Percentiles rank a stretch among this genome's conserved stretches.
Conservation (phyloP, 2,888 invertebrate genomes). For the Candidula unifasciata region DNA sequence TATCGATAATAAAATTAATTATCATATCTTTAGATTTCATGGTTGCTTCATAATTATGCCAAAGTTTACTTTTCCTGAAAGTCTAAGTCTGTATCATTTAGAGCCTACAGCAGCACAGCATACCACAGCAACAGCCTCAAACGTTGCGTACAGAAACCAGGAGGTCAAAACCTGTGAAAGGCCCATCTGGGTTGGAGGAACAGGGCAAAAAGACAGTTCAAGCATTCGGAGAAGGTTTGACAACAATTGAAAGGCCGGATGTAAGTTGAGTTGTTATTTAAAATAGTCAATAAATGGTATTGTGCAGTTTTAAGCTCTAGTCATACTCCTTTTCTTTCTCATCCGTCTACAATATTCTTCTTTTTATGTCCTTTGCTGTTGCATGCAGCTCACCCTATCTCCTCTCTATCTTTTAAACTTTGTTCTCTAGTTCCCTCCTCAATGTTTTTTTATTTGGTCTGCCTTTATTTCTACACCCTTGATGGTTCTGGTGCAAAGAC, state of each 20-base stretch:
- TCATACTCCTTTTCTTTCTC: background rate
- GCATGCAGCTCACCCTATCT: too few species aligned
- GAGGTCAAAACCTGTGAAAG: background rate
- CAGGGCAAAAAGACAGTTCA: slow-evolving; percentile 30
- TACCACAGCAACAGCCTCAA: background rate
- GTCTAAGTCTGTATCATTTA: slow-evolving; percentile 47
- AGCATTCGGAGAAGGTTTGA: slow-evolving; percentile 61
- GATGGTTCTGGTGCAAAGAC: too few species aligned
- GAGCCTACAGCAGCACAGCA: slow-evolving; percentile 14
- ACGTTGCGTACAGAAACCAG: background rate
- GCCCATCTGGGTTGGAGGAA: slow-evolving; percentile 2
- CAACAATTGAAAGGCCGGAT: slow-evolving; percentile 57
- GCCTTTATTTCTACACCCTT: too few species aligned
- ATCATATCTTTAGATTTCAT: background rate
- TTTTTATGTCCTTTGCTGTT: too few species aligned
- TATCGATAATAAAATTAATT: too few species aligned
- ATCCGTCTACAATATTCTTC: too few species aligned
- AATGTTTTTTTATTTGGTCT: too few species aligned
- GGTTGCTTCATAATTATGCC: slow-evolving; percentile 1
- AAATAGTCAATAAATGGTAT: too few species aligned
- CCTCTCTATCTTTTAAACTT: too few species aligned
- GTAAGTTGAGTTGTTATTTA: slow-evolving; percentile 51
- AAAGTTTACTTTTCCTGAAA: slow-evolving; percentile 49
- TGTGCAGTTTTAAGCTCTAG: too few species aligned
- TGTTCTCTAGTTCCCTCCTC: too few species aligned